Evolutionary conservation across 2,888 invertebrate genomes (phyloP).

Genomic region (Drosophila prostipennis): DNA sequence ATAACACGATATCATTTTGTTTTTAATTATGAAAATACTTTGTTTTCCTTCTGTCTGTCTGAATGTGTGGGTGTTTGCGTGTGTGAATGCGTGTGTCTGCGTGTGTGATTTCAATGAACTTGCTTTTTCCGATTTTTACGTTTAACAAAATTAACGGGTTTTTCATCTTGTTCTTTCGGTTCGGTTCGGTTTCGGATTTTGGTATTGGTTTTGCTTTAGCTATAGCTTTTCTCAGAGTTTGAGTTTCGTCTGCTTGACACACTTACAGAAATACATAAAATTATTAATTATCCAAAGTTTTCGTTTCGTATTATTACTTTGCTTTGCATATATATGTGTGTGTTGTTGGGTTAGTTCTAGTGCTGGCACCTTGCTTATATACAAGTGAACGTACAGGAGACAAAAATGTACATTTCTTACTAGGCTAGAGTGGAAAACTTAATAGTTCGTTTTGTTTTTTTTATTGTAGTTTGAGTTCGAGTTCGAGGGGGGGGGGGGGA

Average conservation of each 20-base stretch:
- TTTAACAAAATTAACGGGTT: slow-evolving; percentile 45
- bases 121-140: slow-evolving; percentile 17
- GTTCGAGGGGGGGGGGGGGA: background rate
- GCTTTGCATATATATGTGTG: slow-evolving; percentile 40
- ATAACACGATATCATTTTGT: slow-evolving; percentile 73
- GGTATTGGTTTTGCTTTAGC: slow-evolving; percentile 33
- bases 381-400: slow-evolving; percentile 41
- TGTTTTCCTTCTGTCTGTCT: slow-evolving; percentile 50
- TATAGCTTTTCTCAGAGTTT: slow-evolving; percentile 19
- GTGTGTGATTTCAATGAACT: slow-evolving; percentile 13
- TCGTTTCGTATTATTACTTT: slow-evolving; percentile 1
- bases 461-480: slow-evolving; percentile 30
- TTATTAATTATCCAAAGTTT: slow-evolving; percentile 55
- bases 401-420: slow-evolving; percentile 54
- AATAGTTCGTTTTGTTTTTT: slow-evolving; percentile 36
- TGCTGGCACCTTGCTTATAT: slow-evolving; percentile 50
- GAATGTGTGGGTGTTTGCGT: slow-evolving; percentile 3
- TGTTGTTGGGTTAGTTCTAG: slow-evolving; percentile 17
- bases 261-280: slow-evolving; percentile 68
- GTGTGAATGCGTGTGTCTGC: slow-evolving; percentile 1
- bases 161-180: slow-evolving; percentile 1
- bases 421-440: slow-evolving; percentile 45
- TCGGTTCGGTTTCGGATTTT: slow-evolving; percentile 18
- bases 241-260: slow-evolving; percentile 58
- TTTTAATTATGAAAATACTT: slow-evolving; percentile 80